These are phyloP conservation scores for Nephotettix cincticeps DNA, from an alignment of 1,140 invertebrate genomes.

Conservation along the genomic window DNA sequence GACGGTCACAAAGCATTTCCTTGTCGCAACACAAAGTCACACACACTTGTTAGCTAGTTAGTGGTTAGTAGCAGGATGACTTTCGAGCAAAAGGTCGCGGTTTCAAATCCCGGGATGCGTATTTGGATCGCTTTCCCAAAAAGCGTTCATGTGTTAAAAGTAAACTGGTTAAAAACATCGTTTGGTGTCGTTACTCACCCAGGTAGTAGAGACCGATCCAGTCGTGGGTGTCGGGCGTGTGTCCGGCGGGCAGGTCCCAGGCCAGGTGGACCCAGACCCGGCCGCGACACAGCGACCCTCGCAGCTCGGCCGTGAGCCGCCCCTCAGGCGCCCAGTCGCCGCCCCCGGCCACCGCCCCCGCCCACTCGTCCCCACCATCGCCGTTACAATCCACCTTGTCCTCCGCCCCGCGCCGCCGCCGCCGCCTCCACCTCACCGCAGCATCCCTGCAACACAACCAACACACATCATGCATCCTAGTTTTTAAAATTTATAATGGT, in stretches of 20 bases:
- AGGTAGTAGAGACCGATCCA: slow-evolving; percentile 33
- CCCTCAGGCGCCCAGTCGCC: background rate
- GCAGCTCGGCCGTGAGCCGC: background rate
- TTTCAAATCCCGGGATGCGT: too few relatives aligned
- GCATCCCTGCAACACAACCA: background rate
- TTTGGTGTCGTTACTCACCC: slow-evolving; percentile 30
- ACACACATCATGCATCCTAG: too few relatives aligned
- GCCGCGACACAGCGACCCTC: slow-evolving; percentile 15
- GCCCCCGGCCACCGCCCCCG: background rate
- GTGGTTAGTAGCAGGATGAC: too few relatives aligned
- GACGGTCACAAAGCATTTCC: too few relatives aligned
- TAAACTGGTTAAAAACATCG: too few relatives aligned
- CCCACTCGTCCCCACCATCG: background rate
- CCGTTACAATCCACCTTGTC: background rate
- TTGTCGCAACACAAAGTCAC: too few relatives aligned
- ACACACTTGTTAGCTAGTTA: too few relatives aligned
- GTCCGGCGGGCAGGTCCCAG: background rate
- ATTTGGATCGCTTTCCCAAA: too few relatives aligned
- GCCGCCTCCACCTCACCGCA: background rate
- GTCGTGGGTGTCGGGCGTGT: slow-evolving; percentile 21
- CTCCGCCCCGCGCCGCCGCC: background rate
- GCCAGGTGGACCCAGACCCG: slow-evolving; percentile 17
- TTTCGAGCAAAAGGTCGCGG: too few relatives aligned
- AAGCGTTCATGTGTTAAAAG: too few relatives aligned
- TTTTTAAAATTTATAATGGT: too few relatives aligned